Percentiles rank a stretch among this genome's conserved stretches.
These are phyloP conservation scores for Phataginus tetradactyla DNA, from an alignment of 2,797 vertebrate genomes.

Conservation along the genomic window DNA sequence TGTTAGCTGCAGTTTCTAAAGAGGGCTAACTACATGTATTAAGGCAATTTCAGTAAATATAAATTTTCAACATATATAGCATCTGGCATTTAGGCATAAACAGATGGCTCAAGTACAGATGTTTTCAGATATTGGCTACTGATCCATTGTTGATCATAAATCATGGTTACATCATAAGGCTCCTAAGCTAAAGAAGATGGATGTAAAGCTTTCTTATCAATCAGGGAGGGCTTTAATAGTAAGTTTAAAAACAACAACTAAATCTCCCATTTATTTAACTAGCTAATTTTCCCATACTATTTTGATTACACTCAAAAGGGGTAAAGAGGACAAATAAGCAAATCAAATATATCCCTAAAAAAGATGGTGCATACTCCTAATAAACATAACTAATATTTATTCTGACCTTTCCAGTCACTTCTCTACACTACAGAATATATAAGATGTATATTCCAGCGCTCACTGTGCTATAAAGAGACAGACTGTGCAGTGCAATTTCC, in stretches of 20 bases:
- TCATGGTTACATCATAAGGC: neutral
- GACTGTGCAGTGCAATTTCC: neutral
- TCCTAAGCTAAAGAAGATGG: conserved; percentile 56
- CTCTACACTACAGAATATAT: neutral
- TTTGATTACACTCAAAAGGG: neutral
- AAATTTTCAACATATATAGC: conserved; percentile 54
- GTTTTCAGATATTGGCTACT: conserved; percentile 65
- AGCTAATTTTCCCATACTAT: neutral
- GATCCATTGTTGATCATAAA: conserved; percentile 53
- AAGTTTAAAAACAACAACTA: neutral
- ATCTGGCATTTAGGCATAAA: conserved; percentile 67
- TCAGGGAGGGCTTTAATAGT: neutral
- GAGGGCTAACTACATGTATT: conserved; percentile 44
- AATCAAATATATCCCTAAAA: neutral
- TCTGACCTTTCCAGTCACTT: neutral
- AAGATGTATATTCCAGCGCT: neutral
- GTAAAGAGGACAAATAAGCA: neutral
- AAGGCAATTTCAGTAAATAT: conserved; percentile 58
- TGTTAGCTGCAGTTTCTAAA: conserved; percentile 1
- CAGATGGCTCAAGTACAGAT: conserved; percentile 65
- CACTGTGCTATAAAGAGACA: neutral
- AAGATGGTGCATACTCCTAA: neutral
- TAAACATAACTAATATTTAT: neutral
- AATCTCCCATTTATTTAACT: conserved; percentile 16
- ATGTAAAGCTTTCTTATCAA: conserved; percentile 42